Evolutionary conservation across 2,797 vertebrate genomes (phyloP), one percentile per base, ranked within the genome.

Genomic region (Lepus oiostolus): DNA sequence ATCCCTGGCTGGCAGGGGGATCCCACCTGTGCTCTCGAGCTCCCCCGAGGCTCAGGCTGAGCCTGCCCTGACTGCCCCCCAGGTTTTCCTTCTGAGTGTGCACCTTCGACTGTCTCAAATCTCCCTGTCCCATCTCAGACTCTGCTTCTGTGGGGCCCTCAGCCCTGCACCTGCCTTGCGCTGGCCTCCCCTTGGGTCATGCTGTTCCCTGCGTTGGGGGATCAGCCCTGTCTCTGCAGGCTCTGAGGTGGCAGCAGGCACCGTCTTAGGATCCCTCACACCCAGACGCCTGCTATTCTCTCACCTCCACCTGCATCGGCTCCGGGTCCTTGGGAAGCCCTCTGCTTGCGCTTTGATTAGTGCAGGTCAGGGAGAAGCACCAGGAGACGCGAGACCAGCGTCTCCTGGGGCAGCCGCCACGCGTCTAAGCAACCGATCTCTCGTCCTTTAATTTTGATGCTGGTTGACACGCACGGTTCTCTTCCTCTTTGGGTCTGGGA

Each of bases 401-500:
- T 74, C 85, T 72, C 60, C 83, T 26, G 67, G 85, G 75, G 93
- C 62, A 94, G 90, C 91, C 84, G 54, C 11, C 52, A 97, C 92
- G 85, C 74, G 54, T 63, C 82, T 96, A 87, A 91, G 92, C 95
- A 96, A 93, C 81, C 87, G 70, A 90, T 72, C 93, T 52, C 22
- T 91, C 85, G 58, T 92, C 70, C 85, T 95, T 93, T 94, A 72
- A 94, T 95, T 98, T 81, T 93, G 54, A 4, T 58, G 16, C 13
- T 80, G 10, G 54, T 58, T 79, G 93, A 93, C 96, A 38, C 77
- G 54, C 54, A 70, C 80, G 94, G 91, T 90, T 58, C 85, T 88
- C 93, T 88, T 92, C 75, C 83, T 90, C 70, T 91, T 92, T 68
- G 90, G 62, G 79, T 95, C 95, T 97, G 91, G 94, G 96, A 94